phyloP scores from a whole-genome alignment of 1,140 invertebrate species.

The Drosophila tsacasi region DNA sequence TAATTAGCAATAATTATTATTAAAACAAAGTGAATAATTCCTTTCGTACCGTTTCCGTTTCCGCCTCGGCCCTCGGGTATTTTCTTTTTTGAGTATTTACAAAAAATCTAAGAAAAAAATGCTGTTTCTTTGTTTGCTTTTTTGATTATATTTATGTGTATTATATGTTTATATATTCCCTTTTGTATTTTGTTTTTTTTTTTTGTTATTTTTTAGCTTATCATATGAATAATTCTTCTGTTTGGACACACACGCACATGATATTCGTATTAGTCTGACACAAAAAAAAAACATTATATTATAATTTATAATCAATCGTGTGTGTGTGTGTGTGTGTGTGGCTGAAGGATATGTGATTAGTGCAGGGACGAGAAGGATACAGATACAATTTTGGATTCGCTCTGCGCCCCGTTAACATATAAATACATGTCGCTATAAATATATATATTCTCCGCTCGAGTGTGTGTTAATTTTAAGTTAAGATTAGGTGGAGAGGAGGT shows the following conservation, averaged over 20 bases:
- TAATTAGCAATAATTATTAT: conserved; percentile 60
- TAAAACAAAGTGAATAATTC: conserved; percentile 29
- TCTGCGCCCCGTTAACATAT: conserved; percentile 36
- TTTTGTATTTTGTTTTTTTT: background rate
- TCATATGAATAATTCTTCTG: conserved; percentile 48
- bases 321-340: conserved; percentile 37
- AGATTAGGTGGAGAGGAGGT: conserved; percentile 46
- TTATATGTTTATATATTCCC: conserved; percentile 24
- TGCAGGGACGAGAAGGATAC: conserved; percentile 20
- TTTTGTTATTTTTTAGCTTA: conserved; percentile 18
- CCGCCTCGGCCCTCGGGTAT: conserved; percentile 9
- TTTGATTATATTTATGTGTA: conserved; percentile 45
- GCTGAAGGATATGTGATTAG: conserved; percentile 54
- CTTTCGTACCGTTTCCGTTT: background rate
- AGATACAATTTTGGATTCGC: conserved; percentile 15
- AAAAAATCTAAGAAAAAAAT: conserved; percentile 79
- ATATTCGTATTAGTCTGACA: conserved; percentile 51
- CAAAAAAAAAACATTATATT: conserved; percentile 46
- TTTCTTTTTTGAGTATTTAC: conserved; percentile 73
- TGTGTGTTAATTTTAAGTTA: conserved; percentile 63
- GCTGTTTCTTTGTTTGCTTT: conserved; percentile 29
- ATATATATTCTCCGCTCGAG: conserved; percentile 27
- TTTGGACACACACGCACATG: conserved; percentile 47
- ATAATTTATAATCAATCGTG: conserved; percentile 27
- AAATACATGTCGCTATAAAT: conserved; percentile 35